Base-by-base conservation (phyloP, 2,113 vertebrate species). In the Turdus rufiventris region DNA sequence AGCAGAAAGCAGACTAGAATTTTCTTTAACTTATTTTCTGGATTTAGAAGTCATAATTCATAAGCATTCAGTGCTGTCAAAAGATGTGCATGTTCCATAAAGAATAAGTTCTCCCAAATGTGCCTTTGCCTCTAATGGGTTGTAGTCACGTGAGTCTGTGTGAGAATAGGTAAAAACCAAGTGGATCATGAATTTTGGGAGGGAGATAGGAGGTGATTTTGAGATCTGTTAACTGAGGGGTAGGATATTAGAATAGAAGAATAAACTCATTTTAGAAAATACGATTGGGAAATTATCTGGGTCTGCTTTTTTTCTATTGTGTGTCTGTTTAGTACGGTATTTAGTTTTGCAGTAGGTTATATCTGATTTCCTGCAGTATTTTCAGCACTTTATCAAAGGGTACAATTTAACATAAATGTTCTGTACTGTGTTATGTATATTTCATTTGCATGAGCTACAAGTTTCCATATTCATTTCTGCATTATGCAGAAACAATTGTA, bases 41-140 rank as follows among this genome's bases (percentile, higher is more conserved):
- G 36, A 79, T 95, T 88, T 91, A 72, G 82, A 93, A 96, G 12
- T 88, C 18, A 12, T 86, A 78, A 84, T 85, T 81, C 48, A 34
- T 67, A 91, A 72, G n/a, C 54, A 33, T 78, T 83, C 71, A 38
- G 16, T 19, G 34, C 74, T 93, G 50, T 78, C 58, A 76, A 57
- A 65, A 88, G 60, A 58, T 2, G 1, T n/a, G 24, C 29, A 1
- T n/a, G 26, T 89, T 84, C 3, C 71, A 74, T 43, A 47, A 84
- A 74, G 72, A 77, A 40, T 13, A 25, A 80, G 20, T 54, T 36
- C 7, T 82, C 38, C 11, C 6, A 26, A 82, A 56, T 45, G 31
- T n/a, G 50, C 58, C 23, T 80, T 61, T 93, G 48, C 14, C 34
- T 72, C 36, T 65, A 45, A 43, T 33, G 68, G 12, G 20, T n/a